These are phyloP conservation scores for Sphecodes monilicornis DNA, from an alignment of 2,888 invertebrate species.

Conservation along the genomic window DNA sequence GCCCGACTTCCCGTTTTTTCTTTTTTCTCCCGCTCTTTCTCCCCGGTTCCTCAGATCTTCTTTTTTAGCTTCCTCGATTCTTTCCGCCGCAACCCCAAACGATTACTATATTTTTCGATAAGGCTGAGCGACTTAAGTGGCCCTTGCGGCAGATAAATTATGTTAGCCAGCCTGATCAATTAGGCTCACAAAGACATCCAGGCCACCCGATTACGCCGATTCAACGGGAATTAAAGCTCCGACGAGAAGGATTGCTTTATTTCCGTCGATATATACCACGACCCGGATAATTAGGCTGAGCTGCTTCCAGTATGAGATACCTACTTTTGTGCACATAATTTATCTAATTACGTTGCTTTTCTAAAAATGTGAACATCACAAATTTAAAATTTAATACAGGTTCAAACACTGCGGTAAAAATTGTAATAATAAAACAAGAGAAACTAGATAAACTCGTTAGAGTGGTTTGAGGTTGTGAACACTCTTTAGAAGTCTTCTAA, in stretches of 20 bases:
- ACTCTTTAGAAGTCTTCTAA: neutral
- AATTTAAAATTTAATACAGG: too few species aligned
- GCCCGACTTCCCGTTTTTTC: too few species aligned
- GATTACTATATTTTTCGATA: slow-evolving; percentile 27
- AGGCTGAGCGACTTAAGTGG: slow-evolving; percentile 5
- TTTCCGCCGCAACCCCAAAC: neutral
- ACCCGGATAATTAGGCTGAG: neutral
- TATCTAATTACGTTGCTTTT: too few species aligned
- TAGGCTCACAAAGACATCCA: neutral
- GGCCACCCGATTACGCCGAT: neutral
- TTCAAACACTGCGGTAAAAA: neutral
- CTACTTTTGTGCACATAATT: neutral
- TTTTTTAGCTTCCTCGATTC: neutral
- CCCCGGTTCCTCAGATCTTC: neutral
- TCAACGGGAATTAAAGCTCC: neutral
- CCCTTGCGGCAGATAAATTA: neutral
- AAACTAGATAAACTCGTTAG: neutral
- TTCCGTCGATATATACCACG: neutral
- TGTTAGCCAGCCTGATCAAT: slow-evolving; percentile 7
- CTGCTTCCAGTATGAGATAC: neutral
- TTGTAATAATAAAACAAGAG: neutral
- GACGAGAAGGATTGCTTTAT: neutral
- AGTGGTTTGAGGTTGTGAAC: neutral
- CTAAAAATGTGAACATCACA: too few species aligned
- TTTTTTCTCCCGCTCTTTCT: neutral